Evolutionary conservation across 2,113 vertebrate genomes (phyloP), one percentile per base, ranked within the genome.

Genomic region (Phasianus colchicus): DNA sequence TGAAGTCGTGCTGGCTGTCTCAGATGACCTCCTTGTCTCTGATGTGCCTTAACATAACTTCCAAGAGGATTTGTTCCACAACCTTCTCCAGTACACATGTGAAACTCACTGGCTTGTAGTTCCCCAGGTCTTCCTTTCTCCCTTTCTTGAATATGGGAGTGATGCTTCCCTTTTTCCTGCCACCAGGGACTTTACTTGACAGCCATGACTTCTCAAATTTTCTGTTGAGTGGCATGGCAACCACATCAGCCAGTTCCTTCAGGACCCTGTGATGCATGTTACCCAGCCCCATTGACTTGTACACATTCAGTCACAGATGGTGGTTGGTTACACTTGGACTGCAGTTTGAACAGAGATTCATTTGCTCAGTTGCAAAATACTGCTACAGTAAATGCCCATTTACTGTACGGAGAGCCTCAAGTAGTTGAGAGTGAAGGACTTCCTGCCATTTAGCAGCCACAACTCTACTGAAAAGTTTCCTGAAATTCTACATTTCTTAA

Each of bases 341-440:
- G 27, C 11, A 78, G 43, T 57, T 66, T 29, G 48, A 86, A 10
- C 5, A 42, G 50, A 57, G 25, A 80, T 36, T 71, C 64, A 47
- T 9, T 32, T 78, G 20, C 27, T 70, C 17, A 22, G 61, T 8
- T 0, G 0, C 1, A 0, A 34, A n/a, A 73, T 13, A 16, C 6
- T 63, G 19, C 45, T 29, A 25, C 0, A 4, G 50, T 64, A 63
- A 74, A 63, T 7, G 27, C 27, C 64, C 73, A 5, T 22, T 70
- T 50, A 52, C 2, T 57, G 27, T 30, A 30, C 27, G 2, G 60
- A 73, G 29, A 90, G 21, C 8, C 25, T 57, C 63, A 76, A 9
- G 76, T 3, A 14, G 16, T 34, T 60, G 50, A 54, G 73, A 54
- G 9, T 22, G 65, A 17, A 55, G 24, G 36, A 71, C 13, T 32